Evolutionary conservation across 2,888 invertebrate species (phyloP), one percentile per base, ranked within the genome.

Genomic region (Aspidiotus rigidus): DNA sequence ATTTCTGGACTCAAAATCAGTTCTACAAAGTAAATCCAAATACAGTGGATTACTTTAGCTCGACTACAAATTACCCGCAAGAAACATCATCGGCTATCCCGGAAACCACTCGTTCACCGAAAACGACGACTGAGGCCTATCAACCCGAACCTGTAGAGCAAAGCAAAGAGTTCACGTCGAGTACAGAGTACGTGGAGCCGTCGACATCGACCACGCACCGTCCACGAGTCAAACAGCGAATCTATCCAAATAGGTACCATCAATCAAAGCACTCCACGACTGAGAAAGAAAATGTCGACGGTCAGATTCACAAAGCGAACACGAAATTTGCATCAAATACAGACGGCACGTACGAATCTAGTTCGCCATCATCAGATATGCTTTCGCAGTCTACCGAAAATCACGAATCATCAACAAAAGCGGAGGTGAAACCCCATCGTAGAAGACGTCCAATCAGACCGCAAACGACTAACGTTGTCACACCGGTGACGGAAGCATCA

Each of bases 181-280:
- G 28, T 39, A 60, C 39, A 7, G 41, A n/a, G 15, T 0, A 17
- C n/a, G 15, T 42, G 9, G 67, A 67, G 28, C 57, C 15, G 40
- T 17, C 67, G n/a, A n/a, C 63, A 9, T 11, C 63, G 2, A 60
- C 44, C 9, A 16, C 28, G 28, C 59, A 60, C 49, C 59, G 60
- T 17, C 53, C 60, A 1, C 59, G 67, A 2, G 28, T 49, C 53
- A 67, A 67, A 28, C 67, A 67, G 53, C 67, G 67, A 11, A 49
- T 67, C 49, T 39, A 17, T 11, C 67, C 67, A 13, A 67, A 59
- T 60, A 42, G 67, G 44, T 67, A 60, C 53, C 39, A 59, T 28
- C 67, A 67, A 59, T 59, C 60, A 11, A 67, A 67, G 53, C 59
- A 67, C 67, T 56, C 64, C 57, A 67, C 67, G 39, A 64, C 64